A percentile compares a stretch with the other conserved stretches of the same genome.
Conservation (phyloP, 1,140 invertebrate species). For the Hesperophylax magnus region DNA sequence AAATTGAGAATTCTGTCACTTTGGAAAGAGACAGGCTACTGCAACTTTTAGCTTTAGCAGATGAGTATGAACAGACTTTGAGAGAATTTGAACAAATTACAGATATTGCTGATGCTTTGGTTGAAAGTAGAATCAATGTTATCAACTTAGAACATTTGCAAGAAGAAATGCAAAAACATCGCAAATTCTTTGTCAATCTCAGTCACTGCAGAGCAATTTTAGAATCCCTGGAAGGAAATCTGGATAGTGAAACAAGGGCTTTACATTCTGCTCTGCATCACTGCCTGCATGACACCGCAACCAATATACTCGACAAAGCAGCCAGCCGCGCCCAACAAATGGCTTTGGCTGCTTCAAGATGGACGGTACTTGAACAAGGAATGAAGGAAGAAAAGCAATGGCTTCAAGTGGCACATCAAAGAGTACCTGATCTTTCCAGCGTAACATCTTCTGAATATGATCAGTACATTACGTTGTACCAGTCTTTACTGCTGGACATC, state of each 20-base stretch:
- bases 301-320: constrained; percentile 82
- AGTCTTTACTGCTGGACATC: constrained; percentile 83
- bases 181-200: constrained; percentile 89
- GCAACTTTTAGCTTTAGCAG: constrained; percentile 80
- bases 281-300: constrained; percentile 81
- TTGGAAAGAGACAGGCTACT: constrained; percentile 81
- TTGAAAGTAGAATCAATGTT: constrained; percentile 82
- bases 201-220: constrained; percentile 88
- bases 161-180: constrained; percentile 90
- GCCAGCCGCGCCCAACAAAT: constrained; percentile 84
- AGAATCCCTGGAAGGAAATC: constrained; percentile 86
- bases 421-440: constrained; percentile 83
- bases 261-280: constrained; percentile 83
- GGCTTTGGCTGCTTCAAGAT: constrained; percentile 85
- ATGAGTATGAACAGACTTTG: constrained; percentile 89
- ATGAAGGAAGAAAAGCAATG: constrained; percentile 86
- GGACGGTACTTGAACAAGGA: constrained; percentile 85
- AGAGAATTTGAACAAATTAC: constrained; percentile 89
- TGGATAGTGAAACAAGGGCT: constrained; percentile 83
- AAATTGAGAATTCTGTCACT: constrained; percentile 77
- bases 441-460: constrained; percentile 86
- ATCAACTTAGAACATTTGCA: constrained; percentile 82
- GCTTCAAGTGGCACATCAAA: constrained; percentile 84
- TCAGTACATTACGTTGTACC: constrained; percentile 87
- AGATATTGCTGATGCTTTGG: constrained; percentile 82